These are phyloP conservation scores for Teleiodes luculella DNA, from an alignment of 2,888 invertebrate species.

Conservation along the genomic window DNA sequence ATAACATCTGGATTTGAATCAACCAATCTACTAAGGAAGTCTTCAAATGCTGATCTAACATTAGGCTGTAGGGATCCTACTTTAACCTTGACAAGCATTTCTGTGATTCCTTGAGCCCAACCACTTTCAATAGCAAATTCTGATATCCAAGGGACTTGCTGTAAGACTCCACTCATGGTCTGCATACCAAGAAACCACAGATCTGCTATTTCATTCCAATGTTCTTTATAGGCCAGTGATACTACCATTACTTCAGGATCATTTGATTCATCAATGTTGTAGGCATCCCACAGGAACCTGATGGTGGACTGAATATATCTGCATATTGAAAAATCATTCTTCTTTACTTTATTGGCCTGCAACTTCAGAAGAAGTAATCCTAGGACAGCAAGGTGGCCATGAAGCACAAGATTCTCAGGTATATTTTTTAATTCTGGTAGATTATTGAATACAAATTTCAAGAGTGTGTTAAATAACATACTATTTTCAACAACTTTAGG, in stretches of 20 bases:
- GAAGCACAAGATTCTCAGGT: slow-evolving; percentile 89
- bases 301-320: slow-evolving; percentile 93
- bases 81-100: slow-evolving; percentile 89
- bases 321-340: slow-evolving; percentile 93
- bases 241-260: slow-evolving; percentile 90
- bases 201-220: slow-evolving; percentile 94
- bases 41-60: slow-evolving; percentile 93
- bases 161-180: slow-evolving; percentile 89
- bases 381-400: slow-evolving; percentile 90
- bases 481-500: slow-evolving; percentile 89
- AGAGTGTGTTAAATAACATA: slow-evolving; percentile 85
- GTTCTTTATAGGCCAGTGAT: slow-evolving; percentile 89
- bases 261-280: slow-evolving; percentile 91
- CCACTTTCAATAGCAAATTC: slow-evolving; percentile 95
- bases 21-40: slow-evolving; percentile 90
- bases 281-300: slow-evolving; percentile 95
- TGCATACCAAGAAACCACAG: slow-evolving; percentile 97
- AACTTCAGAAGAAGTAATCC: slow-evolving; percentile 91
- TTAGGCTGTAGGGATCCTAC: slow-evolving; percentile 89
- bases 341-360: slow-evolving; percentile 88
- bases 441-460: slow-evolving; percentile 92
- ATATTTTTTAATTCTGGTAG: slow-evolving; percentile 90
- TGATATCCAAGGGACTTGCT: slow-evolving; percentile 91
- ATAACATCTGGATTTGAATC: slow-evolving; percentile 87
- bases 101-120: slow-evolving; percentile 94